These are phyloP conservation scores for Mythimna vitellina DNA, from an alignment of 2,888 invertebrate genomes.

Conservation along the genomic window DNA sequence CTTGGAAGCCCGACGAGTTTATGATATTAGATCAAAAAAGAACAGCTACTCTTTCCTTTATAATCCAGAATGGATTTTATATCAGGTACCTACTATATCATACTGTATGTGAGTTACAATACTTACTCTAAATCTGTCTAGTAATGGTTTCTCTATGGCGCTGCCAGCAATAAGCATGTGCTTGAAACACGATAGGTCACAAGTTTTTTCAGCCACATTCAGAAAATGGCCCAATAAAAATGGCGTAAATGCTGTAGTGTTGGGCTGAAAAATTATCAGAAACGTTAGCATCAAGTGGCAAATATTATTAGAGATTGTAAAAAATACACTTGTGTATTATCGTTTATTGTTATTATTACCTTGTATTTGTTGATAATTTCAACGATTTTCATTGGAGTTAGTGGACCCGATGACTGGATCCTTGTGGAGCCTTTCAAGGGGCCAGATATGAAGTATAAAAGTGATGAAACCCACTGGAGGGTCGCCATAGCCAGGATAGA, in stretches of 20 bases:
- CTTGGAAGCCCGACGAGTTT: constrained; percentile 7
- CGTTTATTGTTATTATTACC: constrained; percentile 60
- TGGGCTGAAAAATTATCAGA: constrained; percentile 71
- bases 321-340: constrained; percentile 3
- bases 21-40: constrained; percentile 27
- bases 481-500: constrained; percentile 69
- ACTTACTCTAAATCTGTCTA: constrained; percentile 77
- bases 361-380: constrained; percentile 73
- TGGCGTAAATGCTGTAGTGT: constrained; percentile 76
- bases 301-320: constrained; percentile 5
- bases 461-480: constrained; percentile 76
- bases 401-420: constrained; percentile 69
- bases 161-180: constrained; percentile 76
- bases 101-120: constrained; percentile 53
- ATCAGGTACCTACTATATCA: constrained; percentile 14
- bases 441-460: constrained; percentile 69
- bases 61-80: constrained; percentile 4
- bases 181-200: constrained; percentile 79
- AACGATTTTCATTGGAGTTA: constrained; percentile 69
- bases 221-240: constrained; percentile 77
- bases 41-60: constrained; percentile 29
- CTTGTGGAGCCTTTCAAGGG: constrained; percentile 70
- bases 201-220: constrained; percentile 73
- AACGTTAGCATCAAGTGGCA: constrained; percentile 13
- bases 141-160: constrained; percentile 73